Base-by-base conservation (phyloP, 1,140 invertebrate genomes). In the Drosophila subpulchrella region DNA sequence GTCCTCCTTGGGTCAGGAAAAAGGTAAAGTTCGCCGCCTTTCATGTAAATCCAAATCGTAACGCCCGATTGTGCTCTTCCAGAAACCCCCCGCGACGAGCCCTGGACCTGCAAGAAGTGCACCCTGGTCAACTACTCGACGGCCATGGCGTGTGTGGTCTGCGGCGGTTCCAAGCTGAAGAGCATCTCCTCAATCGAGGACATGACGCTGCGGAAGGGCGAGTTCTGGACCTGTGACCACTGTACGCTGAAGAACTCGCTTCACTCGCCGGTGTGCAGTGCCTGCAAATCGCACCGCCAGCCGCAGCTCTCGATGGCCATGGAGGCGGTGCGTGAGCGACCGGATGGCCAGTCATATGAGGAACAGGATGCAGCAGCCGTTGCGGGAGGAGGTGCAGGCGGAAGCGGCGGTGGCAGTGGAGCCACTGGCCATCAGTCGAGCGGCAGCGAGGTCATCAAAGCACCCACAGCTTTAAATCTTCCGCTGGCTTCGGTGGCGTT, bases 31-130 rank as follows among this genome's bases (percentile, higher is more conserved):
- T 4, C 2, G 3, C 17, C 8, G 27, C 8, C 10, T 3, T 6
- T 13, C 3, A 12, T 6, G 3, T 20, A 10, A 6, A 15, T 4
- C 20, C 1, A 17, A 34, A 24, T 60, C 17, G 7, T 30, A 6
- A 10, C 4, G 13, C n/a, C 10, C 8, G 0, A 42, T 44, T 12
- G 27, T 11, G 3, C n/a, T 4, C 12, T 54, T 32, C 13, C 51
- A 81, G 66, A 76, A 56, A 51, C 67, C 0, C 76, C 80, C 30
- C 75, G 58, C 66, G 86, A 77, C 59, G 86, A 94, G 42, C 94
- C 95, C 15, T 98, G 97, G 97, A 96, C 96, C 6, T 98, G 97
- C 91, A 95, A 95, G 73, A 97, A 97, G 83, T 98, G 97, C 91
- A 98, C 97, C 2, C 93, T 98, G 47, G 94, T 97, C 4, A 98